Evolutionary conservation across 2,888 invertebrate species (phyloP), one percentile per base, ranked within the genome.

Genomic region (Leptura quadrifasciata): DNA sequence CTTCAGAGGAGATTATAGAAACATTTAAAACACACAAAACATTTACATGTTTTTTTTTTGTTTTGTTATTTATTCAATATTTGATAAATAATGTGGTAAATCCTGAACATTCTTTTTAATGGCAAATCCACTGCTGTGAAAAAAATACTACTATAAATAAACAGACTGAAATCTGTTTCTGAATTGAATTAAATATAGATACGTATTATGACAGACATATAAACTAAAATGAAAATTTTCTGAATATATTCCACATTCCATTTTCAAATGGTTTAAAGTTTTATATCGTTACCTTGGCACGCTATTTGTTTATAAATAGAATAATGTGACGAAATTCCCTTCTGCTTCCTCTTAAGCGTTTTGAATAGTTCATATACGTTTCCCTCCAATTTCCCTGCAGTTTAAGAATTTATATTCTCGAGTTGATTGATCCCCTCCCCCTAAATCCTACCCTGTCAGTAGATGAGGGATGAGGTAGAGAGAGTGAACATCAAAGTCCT

Each of bases 401-500:
- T 61, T 71, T 71, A 71, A 39, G 71, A 71, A 71, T 71, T 71
- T 71, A 71, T 61, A 71, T 47, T 35, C 24, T 17, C 61, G 39
- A 61, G 47, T 71, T 60, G 61, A 61, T 71, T 60, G 61, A 61
- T 61, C 61, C 71, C 71, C 24, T 52, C 71, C 71, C 61, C 71
- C 71, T 71, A 71, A 71, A 61, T 71, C 71, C 71, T 71, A 35
- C 71, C 71, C 71, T 71, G 71, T 71, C 71, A 71, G 71, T 71
- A 71, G 71, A 71, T 71, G 71, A 71, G 71, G 71, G 71, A 71
- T 71, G 71, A 71, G 71, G 71, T 71, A 81, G 84, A 78, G 82
- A 82, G 85, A 83, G 83, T 84, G 85, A 85, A 88, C 88, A 88
- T 85, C 85, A 85, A 85, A 85, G 85, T 84, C 85, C 84, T 85